Conservation (phyloP, 35 echinoderm and acorn worm genomes). For the Anneissia japonica region DNA sequence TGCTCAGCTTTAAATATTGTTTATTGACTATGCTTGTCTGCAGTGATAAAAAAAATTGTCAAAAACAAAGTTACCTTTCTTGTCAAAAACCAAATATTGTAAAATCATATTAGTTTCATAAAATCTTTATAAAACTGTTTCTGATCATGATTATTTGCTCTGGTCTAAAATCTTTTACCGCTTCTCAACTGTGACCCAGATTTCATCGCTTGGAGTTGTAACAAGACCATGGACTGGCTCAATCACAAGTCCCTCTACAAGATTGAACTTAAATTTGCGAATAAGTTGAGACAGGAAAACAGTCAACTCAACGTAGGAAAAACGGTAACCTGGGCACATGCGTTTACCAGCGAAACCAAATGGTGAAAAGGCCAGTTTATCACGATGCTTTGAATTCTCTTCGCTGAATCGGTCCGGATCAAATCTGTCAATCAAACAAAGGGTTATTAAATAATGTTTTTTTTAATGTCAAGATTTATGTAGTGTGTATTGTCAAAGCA, state of each 20-base stretch:
- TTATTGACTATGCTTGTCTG: too few species aligned
- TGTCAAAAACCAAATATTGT: too few species aligned
- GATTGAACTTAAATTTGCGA: slow-evolving; percentile 58
- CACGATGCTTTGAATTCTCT: not conserved
- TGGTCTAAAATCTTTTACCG: too few species aligned
- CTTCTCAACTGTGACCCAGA: slow-evolving; percentile 76
- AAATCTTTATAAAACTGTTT: too few species aligned
- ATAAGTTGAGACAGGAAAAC: slow-evolving; percentile 62
- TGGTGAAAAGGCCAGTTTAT: slow-evolving; percentile 8
- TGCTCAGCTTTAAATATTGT: too few species aligned
- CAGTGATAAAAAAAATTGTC: too few species aligned
- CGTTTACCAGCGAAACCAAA: slow-evolving; percentile 77
- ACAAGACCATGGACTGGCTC: slow-evolving; percentile 54
- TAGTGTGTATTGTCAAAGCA: not conserved
- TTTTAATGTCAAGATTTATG: not conserved
- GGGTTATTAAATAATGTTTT: not conserved
- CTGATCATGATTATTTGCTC: too few species aligned
- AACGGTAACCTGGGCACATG: slow-evolving; percentile 62
- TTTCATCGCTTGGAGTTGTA: slow-evolving; percentile 54
- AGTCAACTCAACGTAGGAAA: slow-evolving; percentile 56
- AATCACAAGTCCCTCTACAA: slow-evolving; percentile 63
- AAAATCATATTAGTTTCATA: too few species aligned
- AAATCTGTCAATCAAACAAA: slow-evolving; percentile 31
- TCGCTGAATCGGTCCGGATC: slow-evolving; percentile 48
- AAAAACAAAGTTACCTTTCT: too few species aligned